These are phyloP conservation scores for Scarus forsteni DNA, from an alignment of 2,797 vertebrate species.

Conservation along the genomic window DNA sequence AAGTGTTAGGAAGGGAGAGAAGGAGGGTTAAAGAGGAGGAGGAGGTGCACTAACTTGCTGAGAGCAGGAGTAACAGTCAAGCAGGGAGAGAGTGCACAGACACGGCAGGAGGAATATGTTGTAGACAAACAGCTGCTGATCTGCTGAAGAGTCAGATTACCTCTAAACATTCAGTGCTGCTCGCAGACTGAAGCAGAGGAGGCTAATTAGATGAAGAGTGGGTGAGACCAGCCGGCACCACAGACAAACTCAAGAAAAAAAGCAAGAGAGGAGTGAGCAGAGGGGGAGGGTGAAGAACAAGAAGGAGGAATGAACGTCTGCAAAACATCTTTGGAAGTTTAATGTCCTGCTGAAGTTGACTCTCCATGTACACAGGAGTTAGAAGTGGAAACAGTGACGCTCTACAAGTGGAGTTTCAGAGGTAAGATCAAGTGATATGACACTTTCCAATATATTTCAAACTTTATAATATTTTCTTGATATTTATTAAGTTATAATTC, in stretches of 20 bases:
- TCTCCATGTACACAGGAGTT: conserved; percentile 4
- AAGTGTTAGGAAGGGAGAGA: conserved; percentile 13
- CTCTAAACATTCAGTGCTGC: conserved; percentile 23
- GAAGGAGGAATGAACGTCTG: conserved; percentile 31
- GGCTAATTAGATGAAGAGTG: conserved; percentile 51
- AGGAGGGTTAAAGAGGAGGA: conserved; percentile 22
- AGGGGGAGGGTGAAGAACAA: conserved; percentile 48
- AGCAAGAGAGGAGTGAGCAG: conserved; percentile 8
- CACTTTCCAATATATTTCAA: neutral
- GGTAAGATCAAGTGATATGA: conserved; percentile 54
- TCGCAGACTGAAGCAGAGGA: conserved; percentile 15
- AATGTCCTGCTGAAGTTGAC: conserved; percentile 18
- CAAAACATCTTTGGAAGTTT: conserved; percentile 33
- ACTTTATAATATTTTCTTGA: neutral
- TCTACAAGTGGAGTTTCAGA: conserved; percentile 21
- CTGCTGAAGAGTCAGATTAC: conserved; percentile 55
- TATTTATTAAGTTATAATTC: neutral
- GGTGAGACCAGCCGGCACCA: conserved; percentile 37
- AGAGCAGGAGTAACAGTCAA: conserved; percentile 50
- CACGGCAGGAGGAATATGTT: conserved; percentile 30
- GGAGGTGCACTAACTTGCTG: conserved; percentile 47
- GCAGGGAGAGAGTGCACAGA: conserved; percentile 53
- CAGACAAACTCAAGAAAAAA: conserved; percentile 32
- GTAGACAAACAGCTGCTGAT: conserved; percentile 28
- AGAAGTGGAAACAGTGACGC: conserved; percentile 32